Base-by-base conservation (phyloP, 2,113 vertebrate genomes). In the Chascanopsetta lugubris region DNA sequence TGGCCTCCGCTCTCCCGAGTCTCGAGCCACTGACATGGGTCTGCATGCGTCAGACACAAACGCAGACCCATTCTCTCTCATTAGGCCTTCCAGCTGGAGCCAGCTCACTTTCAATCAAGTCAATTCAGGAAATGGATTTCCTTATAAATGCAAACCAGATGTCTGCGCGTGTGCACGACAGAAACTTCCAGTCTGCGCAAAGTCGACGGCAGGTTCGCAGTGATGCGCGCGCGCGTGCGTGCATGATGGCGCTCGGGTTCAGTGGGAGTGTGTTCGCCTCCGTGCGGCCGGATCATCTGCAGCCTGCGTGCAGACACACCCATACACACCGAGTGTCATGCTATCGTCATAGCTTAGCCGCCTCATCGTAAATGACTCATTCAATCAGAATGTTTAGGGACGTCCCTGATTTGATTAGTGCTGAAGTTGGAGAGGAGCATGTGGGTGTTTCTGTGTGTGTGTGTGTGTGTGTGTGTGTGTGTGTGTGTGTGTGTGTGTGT, bases 311-410 rank as follows among this genome's bases (percentile, higher is more conserved):
- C 73, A 65, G 77, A 65, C 77, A 78, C 80, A 79, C 79, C 80
- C 82, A 73, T 57, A 64, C 45, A n/a, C 36, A n/a, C n/a, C n/a
- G 21, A 67, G 69, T 75, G 58, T 61, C 75, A 36, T 45, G 65
- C 51, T 61, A 53, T 61, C 62, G n/a, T n/a, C n/a, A 59, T 38
- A 69, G 70, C 65, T 54, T 49, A 51, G 43, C 61, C 46, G 53
- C 36, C 43, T 53, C 56, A 45, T 36, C 24, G 67, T 75, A 88
- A 91, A 82, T 10, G 61, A 82, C 68, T 89, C 61, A 89, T 89
- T 89, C 85, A 86, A 76, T 90, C 79, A 15, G 87, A 75, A 84
- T 76, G 79, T 87, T 90, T 82, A 76, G 85, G 80, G 75, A 82
- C 75, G 73, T 75, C 79, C 63, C 79, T 85, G 84, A 90, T 87